Evolutionary conservation across 2,888 invertebrate species (phyloP), one percentile per base, ranked within the genome.

Genomic region (Sarcophaga carnaria): DNA sequence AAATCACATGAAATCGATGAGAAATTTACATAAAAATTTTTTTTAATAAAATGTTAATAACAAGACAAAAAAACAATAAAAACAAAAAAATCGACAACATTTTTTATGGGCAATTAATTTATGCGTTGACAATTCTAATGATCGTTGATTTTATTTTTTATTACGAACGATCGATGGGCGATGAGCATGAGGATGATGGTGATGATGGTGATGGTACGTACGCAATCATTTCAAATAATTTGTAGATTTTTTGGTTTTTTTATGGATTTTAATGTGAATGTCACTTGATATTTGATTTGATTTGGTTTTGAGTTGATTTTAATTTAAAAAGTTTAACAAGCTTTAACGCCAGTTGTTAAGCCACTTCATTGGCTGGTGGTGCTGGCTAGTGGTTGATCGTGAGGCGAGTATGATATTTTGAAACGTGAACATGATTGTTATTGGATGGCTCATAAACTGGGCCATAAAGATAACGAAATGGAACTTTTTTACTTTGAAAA

Each of bases 71-170:
- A 88, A 89, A 59, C 1, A 59, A 59, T 4, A 17, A 82, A 89
- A 59, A 17, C 14, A 59, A 5, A 59, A 82, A 78, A 77, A 87
- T 85, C 77, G 10, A 37, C 37, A 88, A 86, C 54, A 17, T 14
- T 54, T 54, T 92, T 92, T 92, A 92, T 89, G 91, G 91, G 90
- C 91, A 91, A 91, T 92, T 92, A 92, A 92, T 92, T 91, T 92
- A 91, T 92, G 91, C 92, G 92, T 92, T 92, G 92, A 92, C 92
- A 92, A 92, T 91, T 92, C 91, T 91, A 92, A 92, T 90, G 92
- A 90, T 89, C 90, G 81, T 79, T 81, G 78, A 81, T 81, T 81
- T 82, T 64, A 64, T 80, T 80, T 37, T 70, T 54, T 67, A 62
- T 20, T 80, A 74, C 77, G 75, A 80, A 78, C 69, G 83, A 64